phyloP scores from a whole-genome alignment of 2,113 vertebrate species.

The Phodopus roborovskii region DNA sequence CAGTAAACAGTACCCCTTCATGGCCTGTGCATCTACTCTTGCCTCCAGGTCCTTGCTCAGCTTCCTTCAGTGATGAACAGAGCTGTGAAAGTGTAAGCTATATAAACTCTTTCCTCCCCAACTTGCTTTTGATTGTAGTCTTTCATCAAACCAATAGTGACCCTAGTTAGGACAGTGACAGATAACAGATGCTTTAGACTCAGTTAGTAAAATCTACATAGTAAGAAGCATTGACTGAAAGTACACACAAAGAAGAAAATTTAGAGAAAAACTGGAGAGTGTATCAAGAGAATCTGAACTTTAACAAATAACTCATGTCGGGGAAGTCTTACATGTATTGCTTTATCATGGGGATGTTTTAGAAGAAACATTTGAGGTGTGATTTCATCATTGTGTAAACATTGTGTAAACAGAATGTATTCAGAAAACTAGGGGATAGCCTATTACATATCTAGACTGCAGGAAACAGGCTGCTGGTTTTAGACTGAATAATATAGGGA shows the following conservation, averaged over 20 bases:
- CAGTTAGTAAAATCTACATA: not conserved
- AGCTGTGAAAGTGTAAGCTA: not conserved
- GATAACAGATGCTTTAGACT: not conserved
- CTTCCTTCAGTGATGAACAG: not conserved
- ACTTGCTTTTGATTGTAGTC: not conserved
- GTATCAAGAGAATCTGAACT: not conserved
- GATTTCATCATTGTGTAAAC: not conserved
- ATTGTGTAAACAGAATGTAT: not conserved
- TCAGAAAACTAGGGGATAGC: not conserved
- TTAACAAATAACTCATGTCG: not conserved
- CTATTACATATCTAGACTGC: not conserved
- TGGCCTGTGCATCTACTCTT: not conserved
- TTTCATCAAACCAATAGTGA: not conserved
- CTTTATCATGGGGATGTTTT: not conserved
- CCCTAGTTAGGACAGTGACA: not conserved
- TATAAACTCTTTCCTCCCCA: not conserved
- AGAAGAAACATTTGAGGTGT: not conserved
- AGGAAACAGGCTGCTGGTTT: not conserved
- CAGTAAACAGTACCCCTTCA: not conserved
- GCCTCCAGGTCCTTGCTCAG: not conserved
- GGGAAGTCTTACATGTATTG: not conserved
- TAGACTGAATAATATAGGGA: not conserved
- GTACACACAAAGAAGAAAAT: conserved; percentile 45
- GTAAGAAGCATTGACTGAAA: conserved; percentile 20
- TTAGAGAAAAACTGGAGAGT: not conserved